Evolutionary conservation across 2,113 vertebrate species (phyloP).

Genomic region (Dromaius novaehollandiae): DNA sequence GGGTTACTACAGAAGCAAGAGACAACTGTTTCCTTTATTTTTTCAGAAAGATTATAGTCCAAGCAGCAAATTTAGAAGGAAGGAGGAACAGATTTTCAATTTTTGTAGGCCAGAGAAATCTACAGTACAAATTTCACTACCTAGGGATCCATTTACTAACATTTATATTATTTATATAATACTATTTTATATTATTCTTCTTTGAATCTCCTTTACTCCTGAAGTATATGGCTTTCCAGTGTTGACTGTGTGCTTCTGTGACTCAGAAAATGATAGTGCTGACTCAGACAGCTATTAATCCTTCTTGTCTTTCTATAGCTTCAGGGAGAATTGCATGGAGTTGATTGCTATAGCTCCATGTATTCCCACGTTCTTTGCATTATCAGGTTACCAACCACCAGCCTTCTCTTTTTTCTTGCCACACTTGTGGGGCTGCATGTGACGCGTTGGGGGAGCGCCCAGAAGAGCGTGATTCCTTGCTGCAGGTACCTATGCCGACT

Average conservation of each 20-base stretch:
- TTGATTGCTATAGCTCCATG: rapidly evolving
- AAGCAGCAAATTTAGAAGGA: constrained; percentile 9
- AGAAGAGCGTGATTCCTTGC: not conserved
- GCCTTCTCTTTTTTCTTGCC: not conserved
- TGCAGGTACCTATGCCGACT: not conserved
- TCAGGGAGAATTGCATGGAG: not conserved
- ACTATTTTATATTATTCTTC: not conserved
- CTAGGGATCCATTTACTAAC: constrained; percentile 9
- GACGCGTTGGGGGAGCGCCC: rapidly evolving
- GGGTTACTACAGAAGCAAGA: not conserved
- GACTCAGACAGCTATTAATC: not conserved
- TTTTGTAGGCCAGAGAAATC: not conserved
- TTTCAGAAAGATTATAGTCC: not conserved
- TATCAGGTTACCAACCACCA: not conserved
- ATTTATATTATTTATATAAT: not conserved
- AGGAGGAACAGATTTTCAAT: not conserved
- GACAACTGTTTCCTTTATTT: not conserved
- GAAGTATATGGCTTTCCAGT: not conserved
- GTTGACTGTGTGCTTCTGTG: not conserved
- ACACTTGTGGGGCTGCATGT: not conserved
- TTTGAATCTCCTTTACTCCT: not conserved
- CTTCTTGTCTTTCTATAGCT: constrained; percentile 12
- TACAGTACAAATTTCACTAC: constrained; percentile 23
- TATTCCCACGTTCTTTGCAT: not conserved
- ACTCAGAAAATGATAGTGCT: not conserved